Evolutionary conservation across 2,113 vertebrate genomes (phyloP).

Genomic region (Austrofundulus limnaeus): DNA sequence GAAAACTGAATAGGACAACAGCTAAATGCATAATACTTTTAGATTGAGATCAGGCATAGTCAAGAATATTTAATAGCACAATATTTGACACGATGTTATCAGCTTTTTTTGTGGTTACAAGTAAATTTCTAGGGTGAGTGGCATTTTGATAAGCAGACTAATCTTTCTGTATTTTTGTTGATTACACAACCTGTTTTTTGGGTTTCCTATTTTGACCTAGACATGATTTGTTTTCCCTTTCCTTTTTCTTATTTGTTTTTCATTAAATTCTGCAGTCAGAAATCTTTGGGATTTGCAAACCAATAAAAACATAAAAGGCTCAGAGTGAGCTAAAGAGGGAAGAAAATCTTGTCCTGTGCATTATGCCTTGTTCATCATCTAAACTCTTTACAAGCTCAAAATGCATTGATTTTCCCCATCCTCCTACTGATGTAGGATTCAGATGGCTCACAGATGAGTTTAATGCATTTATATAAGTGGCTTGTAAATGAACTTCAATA

Average conservation of each 20-base stretch:
- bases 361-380: background rate
- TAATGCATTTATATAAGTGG: background rate
- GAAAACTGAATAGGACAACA: constrained; percentile 7
- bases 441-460: background rate
- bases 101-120: constrained; percentile 11
- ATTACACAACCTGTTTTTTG: constrained; percentile 3
- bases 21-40: constrained; percentile 9
- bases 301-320: background rate
- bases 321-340: background rate
- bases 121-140: constrained; percentile 23
- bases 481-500: background rate
- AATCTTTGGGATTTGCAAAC: background rate
- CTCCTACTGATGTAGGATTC: no score
- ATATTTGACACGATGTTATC: no score
- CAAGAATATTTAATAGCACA: no score
- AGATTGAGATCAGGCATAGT: constrained; percentile 8
- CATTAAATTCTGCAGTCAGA: background rate
- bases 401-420: background rate
- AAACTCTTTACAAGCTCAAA: background rate
- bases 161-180: constrained; percentile 20
- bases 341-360: background rate
- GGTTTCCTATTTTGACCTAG: background rate
- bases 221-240: background rate
- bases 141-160: constrained; percentile 20
- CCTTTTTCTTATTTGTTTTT: no score